These are phyloP conservation scores for Saimiri boliviensis DNA, from an alignment of 2,113 vertebrate species.

Conservation along the genomic window DNA sequence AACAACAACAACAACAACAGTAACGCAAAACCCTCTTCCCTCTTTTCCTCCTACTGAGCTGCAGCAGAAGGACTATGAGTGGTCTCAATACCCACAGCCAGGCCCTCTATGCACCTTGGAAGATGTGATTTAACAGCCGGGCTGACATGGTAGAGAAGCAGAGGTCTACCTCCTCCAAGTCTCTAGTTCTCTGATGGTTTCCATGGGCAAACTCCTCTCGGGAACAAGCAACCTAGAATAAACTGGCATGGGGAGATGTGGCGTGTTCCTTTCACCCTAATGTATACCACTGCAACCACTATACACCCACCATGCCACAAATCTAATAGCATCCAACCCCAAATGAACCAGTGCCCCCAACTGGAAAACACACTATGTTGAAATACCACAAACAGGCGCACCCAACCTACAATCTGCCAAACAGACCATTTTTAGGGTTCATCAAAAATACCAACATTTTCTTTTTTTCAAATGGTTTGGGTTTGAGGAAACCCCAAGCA, in stretches of 20 bases:
- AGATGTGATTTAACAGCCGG: not conserved
- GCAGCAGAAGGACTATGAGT: not conserved
- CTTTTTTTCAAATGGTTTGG: not conserved
- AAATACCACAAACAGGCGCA: not conserved
- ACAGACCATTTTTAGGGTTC: not conserved
- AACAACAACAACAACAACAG: too few species aligned
- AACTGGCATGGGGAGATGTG: not conserved
- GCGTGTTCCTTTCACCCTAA: not conserved
- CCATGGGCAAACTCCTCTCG: not conserved
- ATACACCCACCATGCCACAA: not conserved
- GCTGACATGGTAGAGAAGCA: too few species aligned
- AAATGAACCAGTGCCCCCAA: not conserved
- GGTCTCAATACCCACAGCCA: not conserved
- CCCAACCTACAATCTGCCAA: not conserved
- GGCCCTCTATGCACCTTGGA: too few species aligned
- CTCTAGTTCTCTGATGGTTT: not conserved
- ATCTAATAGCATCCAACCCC: not conserved
- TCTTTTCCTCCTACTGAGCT: not conserved
- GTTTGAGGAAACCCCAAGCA: slow-evolving; percentile 49
- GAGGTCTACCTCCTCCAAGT: not conserved
- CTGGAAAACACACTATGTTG: not conserved
- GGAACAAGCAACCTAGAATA: not conserved
- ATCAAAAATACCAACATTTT: not conserved
- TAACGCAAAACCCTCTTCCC: too few species aligned
- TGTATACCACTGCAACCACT: too few species aligned